These are phyloP conservation scores for Acrobasis consociella DNA, from an alignment of 2,888 invertebrate species.

Conservation along the genomic window DNA sequence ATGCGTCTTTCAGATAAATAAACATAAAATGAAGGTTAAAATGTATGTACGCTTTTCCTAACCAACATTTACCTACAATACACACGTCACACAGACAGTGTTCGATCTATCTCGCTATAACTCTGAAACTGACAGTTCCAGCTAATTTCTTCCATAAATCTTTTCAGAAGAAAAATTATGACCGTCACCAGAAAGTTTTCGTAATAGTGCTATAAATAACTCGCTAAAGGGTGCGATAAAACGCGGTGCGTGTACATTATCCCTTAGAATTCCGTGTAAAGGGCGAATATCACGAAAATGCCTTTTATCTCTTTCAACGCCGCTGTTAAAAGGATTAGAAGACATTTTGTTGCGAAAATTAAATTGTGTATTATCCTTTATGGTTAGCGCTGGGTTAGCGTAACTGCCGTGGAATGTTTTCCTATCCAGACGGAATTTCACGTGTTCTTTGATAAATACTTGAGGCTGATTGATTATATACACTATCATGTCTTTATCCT, in stretches of 20 bases:
- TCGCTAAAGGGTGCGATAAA: neutral
- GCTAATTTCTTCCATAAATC: neutral
- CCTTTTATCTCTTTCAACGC: neutral
- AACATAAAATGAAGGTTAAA: too few relatives aligned
- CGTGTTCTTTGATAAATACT: neutral
- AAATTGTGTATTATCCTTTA: neutral
- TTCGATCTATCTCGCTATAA: too few relatives aligned
- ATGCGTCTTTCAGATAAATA: too few relatives aligned
- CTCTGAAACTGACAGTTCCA: too few relatives aligned
- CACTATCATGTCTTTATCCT: too few relatives aligned
- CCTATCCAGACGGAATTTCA: too few relatives aligned
- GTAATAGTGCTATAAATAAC: slow-evolving; percentile 6
- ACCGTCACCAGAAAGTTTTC: neutral
- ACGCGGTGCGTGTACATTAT: slow-evolving; percentile 16
- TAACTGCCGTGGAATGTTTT: too few relatives aligned
- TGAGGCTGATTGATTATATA: neutral
- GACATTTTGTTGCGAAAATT: slow-evolving; percentile 7
- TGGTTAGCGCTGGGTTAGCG: too few relatives aligned
- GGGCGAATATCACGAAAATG: slow-evolving; percentile 11
- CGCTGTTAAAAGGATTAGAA: neutral
- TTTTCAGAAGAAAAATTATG: neutral
- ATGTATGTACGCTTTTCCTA: too few relatives aligned
- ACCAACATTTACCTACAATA: too few relatives aligned
- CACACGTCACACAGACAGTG: too few relatives aligned
- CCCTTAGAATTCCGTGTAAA: slow-evolving; percentile 12